These are phyloP conservation scores for Catalaphyllia jardinei DNA, from an alignment of 64 coral and sea anemone genomes.

Conservation along the genomic window DNA sequence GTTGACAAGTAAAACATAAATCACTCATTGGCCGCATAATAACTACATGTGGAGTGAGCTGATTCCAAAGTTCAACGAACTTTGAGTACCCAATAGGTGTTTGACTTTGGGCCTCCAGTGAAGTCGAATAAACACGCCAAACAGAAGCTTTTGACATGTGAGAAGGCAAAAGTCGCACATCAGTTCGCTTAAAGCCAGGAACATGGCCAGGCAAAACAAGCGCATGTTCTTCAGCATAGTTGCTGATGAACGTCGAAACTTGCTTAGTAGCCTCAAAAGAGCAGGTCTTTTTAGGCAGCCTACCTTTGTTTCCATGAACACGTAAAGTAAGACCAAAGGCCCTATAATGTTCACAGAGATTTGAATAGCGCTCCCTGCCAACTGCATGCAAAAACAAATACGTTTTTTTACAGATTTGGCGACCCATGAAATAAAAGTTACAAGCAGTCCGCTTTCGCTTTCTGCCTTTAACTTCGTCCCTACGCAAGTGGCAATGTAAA, in stretches of 20 bases:
- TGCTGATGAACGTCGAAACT: constrained; percentile 52
- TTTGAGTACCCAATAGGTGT: too few species aligned
- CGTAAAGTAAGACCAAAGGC: background rate
- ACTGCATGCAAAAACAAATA: background rate
- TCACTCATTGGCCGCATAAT: background rate
- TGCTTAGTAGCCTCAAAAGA: constrained; percentile 30
- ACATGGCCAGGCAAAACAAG: constrained; percentile 57
- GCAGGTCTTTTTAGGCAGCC: constrained; percentile 32
- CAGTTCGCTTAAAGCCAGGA: constrained; percentile 57
- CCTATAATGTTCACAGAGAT: constrained; percentile 32
- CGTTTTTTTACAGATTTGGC: constrained; percentile 24
- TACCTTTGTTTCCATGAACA: background rate
- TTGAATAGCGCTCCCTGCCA: background rate
- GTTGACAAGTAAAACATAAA: background rate
- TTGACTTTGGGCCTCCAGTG: background rate
- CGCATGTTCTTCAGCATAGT: constrained; percentile 63
- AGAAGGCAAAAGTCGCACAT: constrained; percentile 54
- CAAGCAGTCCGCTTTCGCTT: background rate
- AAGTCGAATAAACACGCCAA: constrained; percentile 4
- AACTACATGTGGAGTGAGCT: too few species aligned
- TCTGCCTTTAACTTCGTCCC: constrained; percentile 9
- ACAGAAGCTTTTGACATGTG: constrained; percentile 32
- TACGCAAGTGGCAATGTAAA: constrained; percentile 1
- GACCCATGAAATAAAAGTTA: constrained; percentile 5
- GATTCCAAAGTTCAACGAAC: too few species aligned